Percentiles rank a stretch among this genome's conserved stretches.
phyloP scores from a whole-genome alignment of 1,140 invertebrate genomes.

The Zaprionus capensis region DNA sequence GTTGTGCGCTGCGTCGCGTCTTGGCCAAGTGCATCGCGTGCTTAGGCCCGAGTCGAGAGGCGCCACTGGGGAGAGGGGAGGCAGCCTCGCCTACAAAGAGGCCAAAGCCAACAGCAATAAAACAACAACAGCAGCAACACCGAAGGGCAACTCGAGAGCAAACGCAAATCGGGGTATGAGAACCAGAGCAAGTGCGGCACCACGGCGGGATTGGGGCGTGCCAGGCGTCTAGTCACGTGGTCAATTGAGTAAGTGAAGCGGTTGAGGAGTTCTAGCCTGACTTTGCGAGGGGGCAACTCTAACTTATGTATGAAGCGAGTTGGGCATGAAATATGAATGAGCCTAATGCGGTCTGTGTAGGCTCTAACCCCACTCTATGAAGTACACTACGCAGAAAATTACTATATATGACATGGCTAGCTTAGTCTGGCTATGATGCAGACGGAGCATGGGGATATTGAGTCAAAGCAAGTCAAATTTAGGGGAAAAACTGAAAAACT shows the following conservation, averaged over 20 bases:
- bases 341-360: background rate
- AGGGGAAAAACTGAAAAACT: background rate
- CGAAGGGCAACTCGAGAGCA: constrained; percentile 27
- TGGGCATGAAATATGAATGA: background rate
- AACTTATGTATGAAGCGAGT: background rate
- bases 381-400: background rate
- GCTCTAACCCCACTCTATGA: background rate
- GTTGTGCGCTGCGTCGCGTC: constrained; percentile 35
- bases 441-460: background rate
- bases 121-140: constrained; percentile 33
- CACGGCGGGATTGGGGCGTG: constrained; percentile 40
- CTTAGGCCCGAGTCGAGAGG: constrained; percentile 43
- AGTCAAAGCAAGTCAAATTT: background rate
- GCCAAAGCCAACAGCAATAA: constrained; percentile 49
- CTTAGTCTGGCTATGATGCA: background rate
- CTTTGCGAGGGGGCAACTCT: background rate
- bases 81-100: constrained; percentile 22
- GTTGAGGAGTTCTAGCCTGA: background rate
- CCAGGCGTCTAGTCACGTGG: constrained; percentile 51
- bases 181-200: constrained; percentile 51
- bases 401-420: background rate
- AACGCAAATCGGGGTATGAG: constrained; percentile 42
- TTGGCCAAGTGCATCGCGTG: constrained; percentile 82
- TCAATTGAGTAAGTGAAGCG: constrained; percentile 19
- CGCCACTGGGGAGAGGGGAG: constrained; percentile 18